phyloP scores from a whole-genome alignment of 2,888 invertebrate genomes.

The Odontocolon sp. region DNA sequence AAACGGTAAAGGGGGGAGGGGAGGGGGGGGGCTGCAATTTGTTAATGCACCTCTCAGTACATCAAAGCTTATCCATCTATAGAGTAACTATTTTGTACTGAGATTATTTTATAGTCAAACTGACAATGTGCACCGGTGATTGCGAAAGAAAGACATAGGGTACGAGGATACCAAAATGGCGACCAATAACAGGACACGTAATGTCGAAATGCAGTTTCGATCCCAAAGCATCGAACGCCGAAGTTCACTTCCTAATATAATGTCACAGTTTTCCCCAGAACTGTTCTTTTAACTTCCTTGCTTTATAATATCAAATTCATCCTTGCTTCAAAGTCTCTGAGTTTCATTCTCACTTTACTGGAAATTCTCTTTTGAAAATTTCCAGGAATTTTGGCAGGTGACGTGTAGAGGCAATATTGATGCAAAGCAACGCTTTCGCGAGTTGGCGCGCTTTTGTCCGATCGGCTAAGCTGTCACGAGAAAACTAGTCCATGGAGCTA shows the following conservation, averaged over 20 bases:
- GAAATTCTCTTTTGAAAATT: not conserved
- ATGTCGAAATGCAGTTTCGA: no score
- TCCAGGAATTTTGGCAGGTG: not conserved
- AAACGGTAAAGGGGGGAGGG: no score
- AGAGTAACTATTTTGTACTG: not conserved
- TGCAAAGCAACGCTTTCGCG: not conserved
- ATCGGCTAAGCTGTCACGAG: slow-evolving; percentile 53
- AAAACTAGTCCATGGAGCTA: slow-evolving; percentile 47
- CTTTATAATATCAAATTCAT: not conserved
- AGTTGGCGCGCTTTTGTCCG: slow-evolving; percentile 28
- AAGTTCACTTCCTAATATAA: no score
- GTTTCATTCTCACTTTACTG: not conserved
- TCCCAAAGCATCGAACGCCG: no score
- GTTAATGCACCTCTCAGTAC: slow-evolving; percentile 35
- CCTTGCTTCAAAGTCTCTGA: no score
- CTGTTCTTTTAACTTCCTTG: not conserved
- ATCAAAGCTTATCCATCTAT: not conserved
- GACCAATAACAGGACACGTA: no score
- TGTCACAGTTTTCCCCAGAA: no score
- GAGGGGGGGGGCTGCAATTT: slow-evolving; percentile 12
- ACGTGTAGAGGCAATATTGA: not conserved
- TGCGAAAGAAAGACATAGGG: no score
- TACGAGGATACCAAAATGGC: no score
- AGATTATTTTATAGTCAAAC: not conserved
- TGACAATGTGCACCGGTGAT: no score